phyloP scores from a whole-genome alignment of 2,113 vertebrate species.

The Dasyprocta punctata region DNA sequence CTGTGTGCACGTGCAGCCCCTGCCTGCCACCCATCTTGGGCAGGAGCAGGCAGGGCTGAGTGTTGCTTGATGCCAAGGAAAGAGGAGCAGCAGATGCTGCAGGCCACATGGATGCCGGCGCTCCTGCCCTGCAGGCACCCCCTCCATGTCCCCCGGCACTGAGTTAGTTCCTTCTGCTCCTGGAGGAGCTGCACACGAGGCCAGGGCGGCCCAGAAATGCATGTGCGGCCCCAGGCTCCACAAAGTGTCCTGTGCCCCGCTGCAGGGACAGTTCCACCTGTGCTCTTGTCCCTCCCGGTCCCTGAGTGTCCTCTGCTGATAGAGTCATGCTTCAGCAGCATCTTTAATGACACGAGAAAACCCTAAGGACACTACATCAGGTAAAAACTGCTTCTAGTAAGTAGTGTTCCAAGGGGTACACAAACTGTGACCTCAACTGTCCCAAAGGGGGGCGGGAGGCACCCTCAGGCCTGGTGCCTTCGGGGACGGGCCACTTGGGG shows the following conservation, averaged over 20 bases:
- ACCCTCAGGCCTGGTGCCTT: neutral
- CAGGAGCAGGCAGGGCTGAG: accelerated
- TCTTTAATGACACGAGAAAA: neutral
- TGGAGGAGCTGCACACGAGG: neutral
- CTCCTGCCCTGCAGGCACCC: neutral
- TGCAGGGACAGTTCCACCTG: neutral
- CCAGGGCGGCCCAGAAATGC: neutral
- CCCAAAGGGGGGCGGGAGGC: neutral
- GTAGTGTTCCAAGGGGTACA: accelerated
- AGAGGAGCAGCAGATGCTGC: neutral
- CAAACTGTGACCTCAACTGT: accelerated
- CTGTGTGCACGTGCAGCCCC: accelerated
- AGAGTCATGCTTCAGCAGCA: neutral
- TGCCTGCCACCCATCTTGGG: neutral
- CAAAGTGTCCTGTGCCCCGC: neutral
- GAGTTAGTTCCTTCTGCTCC: neutral
- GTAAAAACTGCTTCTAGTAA: too few relatives aligned
- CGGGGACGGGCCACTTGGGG: neutral
- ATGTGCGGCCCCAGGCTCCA: neutral
- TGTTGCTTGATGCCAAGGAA: neutral
- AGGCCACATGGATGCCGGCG: neutral
- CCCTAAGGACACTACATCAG: too few relatives aligned
- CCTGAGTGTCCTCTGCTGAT: neutral
- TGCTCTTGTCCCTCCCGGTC: neutral
- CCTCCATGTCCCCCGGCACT: neutral